These are phyloP conservation scores for Aythya baeri DNA, from an alignment of 2,113 vertebrate species.

Conservation along the genomic window DNA sequence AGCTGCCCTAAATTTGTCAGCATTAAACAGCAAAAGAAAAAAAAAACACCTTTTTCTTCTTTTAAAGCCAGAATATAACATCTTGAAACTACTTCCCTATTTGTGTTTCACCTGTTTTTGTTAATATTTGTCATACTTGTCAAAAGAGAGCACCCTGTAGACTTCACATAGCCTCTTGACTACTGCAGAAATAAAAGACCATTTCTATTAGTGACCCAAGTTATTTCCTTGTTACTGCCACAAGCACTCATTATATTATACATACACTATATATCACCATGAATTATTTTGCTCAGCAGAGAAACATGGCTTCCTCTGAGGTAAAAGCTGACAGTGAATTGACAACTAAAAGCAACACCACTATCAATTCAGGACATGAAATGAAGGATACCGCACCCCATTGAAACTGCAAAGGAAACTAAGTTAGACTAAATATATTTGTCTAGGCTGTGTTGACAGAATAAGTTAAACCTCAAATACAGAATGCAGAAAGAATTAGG, in stretches of 20 bases:
- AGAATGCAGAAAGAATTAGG: background rate
- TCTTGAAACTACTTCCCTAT: background rate
- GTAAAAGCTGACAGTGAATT: slow-evolving; percentile 6
- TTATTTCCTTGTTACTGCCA: background rate
- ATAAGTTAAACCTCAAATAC: background rate
- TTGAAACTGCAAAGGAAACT: background rate
- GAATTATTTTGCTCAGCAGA: slow-evolving; percentile 32
- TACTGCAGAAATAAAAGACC: background rate
- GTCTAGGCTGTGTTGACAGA: background rate
- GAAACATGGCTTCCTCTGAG: background rate
- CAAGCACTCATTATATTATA: background rate
- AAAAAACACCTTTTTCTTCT: background rate
- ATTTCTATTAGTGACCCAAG: background rate
- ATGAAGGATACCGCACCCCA: background rate
- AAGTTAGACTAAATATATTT: slow-evolving; percentile 30
- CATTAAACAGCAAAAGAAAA: background rate
- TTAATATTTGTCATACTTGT: background rate
- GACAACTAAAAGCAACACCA: background rate
- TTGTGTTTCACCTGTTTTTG: background rate
- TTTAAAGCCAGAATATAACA: background rate
- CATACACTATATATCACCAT: background rate
- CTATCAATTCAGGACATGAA: background rate
- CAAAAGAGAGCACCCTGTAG: background rate
- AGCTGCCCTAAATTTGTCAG: slow-evolving; percentile 14
- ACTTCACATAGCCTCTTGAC: background rate